Evolutionary conservation across 2,888 invertebrate genomes (phyloP).

Genomic region (Mythimna vitellina): DNA sequence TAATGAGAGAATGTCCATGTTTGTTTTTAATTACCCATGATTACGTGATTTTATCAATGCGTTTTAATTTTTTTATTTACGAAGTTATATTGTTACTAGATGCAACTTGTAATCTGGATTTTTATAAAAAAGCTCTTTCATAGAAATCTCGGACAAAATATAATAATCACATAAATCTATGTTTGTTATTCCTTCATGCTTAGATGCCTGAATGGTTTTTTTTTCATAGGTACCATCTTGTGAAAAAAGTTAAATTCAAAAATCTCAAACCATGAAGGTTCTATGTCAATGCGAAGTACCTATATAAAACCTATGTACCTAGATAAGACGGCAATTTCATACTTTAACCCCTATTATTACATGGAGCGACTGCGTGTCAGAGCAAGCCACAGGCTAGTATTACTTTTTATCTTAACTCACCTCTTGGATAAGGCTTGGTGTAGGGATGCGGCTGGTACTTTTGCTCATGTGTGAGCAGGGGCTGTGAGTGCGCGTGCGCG

Average conservation of each 20-base stretch:
- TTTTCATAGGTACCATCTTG: no score
- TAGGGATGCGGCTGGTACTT: conserved; percentile 94
- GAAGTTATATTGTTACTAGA: background rate
- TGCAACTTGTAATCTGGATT: background rate
- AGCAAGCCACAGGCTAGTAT: background rate
- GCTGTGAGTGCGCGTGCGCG: conserved; percentile 92
- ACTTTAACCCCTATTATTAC: no score
- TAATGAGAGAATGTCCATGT: conserved; percentile 63
- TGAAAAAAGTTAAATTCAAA: no score
- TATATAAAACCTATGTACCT: no score
- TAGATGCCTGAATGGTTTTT: no score
- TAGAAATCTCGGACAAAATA: background rate
- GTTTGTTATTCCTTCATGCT: no score
- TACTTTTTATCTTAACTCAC: conserved; percentile 80
- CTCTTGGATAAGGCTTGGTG: conserved; percentile 93
- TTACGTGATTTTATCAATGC: conserved; percentile 29
- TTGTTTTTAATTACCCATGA: conserved; percentile 39
- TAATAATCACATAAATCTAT: no score
- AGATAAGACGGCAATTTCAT: no score
- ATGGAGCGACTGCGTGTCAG: background rate
- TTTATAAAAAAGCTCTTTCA: background rate
- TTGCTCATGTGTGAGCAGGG: conserved; percentile 90
- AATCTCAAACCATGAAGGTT: no score
- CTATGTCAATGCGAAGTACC: no score
- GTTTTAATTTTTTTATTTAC: background rate